Evolutionary conservation across 2,888 invertebrate species (phyloP).

Genomic region (Archips crataeganus): DNA sequence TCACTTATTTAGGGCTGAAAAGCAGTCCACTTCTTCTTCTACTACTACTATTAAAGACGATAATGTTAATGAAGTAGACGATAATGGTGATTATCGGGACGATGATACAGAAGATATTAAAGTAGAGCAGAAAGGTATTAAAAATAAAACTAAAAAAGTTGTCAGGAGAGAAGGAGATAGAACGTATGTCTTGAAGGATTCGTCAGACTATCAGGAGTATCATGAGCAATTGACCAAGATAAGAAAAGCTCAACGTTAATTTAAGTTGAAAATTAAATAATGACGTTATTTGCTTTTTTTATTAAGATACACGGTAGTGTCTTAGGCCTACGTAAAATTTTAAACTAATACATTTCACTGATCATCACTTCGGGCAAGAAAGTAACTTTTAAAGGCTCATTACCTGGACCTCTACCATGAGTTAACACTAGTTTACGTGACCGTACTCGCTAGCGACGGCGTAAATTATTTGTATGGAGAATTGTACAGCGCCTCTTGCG

Average conservation of each 20-base stretch:
- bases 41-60: background rate
- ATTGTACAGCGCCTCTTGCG: too few species aligned
- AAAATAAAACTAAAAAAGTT: constrained; percentile 12
- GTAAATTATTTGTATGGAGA: too few species aligned
- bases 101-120: background rate
- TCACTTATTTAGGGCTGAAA: background rate
- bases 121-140: constrained; percentile 4
- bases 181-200: constrained; percentile 46
- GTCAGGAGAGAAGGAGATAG: constrained; percentile 52
- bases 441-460: too few species aligned
- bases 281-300: background rate
- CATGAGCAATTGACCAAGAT: constrained; percentile 47
- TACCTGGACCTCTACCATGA: too few species aligned
- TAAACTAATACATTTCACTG: too few species aligned
- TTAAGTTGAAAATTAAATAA: background rate
- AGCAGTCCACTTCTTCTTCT: background rate
- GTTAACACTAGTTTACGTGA: too few species aligned
- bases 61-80: background rate
- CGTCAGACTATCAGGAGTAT: constrained; percentile 59
- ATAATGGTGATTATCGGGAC: background rate
- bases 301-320: background rate
- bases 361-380: too few species aligned
- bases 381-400: too few species aligned
- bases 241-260: constrained; percentile 9
- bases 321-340: too few species aligned